Percentiles rank a stretch among this genome's conserved stretches.
Conservation (phyloP, 2,113 vertebrate genomes). For the Syrmaticus mikado region DNA sequence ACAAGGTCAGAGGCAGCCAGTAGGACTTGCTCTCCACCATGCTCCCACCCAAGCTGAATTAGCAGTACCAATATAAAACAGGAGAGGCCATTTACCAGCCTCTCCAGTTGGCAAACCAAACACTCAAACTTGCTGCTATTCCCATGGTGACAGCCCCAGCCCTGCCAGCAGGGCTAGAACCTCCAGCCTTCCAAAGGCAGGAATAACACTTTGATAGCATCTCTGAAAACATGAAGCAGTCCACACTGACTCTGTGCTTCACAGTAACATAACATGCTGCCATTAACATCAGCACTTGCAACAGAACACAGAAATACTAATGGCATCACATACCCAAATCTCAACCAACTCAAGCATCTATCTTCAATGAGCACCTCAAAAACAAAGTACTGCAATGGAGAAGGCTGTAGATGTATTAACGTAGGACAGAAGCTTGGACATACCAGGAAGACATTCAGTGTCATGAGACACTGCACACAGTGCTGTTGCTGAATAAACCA, state of each 20-base stretch:
- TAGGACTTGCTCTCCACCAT: not conserved
- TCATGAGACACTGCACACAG: not conserved
- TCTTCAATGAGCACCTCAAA: not conserved
- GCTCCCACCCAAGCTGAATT: not conserved
- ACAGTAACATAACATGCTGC: rapidly evolving
- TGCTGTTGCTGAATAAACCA: not conserved
- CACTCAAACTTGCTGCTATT: not conserved
- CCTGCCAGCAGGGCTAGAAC: not conserved
- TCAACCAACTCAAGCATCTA: not conserved
- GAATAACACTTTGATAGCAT: not conserved
- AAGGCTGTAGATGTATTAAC: not conserved
- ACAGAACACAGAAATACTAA: not conserved
- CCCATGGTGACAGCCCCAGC: not conserved
- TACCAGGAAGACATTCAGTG: rapidly evolving
- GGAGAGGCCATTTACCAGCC: not conserved
- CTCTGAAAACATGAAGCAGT: not conserved
- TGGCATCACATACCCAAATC: not conserved
- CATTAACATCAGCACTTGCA: not conserved
- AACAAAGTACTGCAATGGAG: not conserved
- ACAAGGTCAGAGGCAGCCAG: not conserved
- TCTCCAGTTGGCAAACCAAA: not conserved
- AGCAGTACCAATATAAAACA: not conserved
- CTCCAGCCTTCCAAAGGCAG: not conserved
- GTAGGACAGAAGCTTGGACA: not conserved
- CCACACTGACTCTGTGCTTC: too few species aligned